phyloP scores from a whole-genome alignment of 2,797 vertebrate species.

The Sebastes nivosus region DNA sequence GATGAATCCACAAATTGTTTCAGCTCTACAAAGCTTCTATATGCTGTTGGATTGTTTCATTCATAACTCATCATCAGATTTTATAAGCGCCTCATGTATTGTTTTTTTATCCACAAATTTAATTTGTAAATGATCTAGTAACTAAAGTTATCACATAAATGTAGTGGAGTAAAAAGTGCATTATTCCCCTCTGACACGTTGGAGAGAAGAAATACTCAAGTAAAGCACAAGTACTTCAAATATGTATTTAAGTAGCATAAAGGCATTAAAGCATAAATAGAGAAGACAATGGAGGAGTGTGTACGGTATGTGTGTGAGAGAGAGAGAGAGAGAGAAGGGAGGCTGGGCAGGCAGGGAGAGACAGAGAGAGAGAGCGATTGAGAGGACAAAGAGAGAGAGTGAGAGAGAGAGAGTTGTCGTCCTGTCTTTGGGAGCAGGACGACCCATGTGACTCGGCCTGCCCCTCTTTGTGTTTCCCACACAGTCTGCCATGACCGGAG shows the following conservation, averaged over 20 bases:
- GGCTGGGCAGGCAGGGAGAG: background rate
- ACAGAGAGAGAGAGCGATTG: background rate
- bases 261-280: background rate
- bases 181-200: background rate
- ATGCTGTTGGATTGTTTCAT: background rate
- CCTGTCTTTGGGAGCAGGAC: conserved; percentile 76
- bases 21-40: background rate
- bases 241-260: background rate
- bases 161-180: background rate
- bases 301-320: background rate
- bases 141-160: background rate
- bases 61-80: background rate
- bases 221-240: no score
- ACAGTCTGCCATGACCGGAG: conserved; percentile 78
- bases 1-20: background rate
- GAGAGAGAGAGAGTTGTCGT: background rate
- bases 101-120: background rate
- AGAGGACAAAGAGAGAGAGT: conserved; percentile 11
- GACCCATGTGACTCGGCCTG: conserved; percentile 81
- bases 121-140: background rate
- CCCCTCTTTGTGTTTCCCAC: conserved; percentile 85
- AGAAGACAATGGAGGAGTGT: background rate
- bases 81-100: no score
- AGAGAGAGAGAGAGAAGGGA: background rate
- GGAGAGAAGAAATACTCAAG: background rate